Percentiles rank a stretch among this genome's conserved stretches.
phyloP scores from a whole-genome alignment of 1,140 invertebrate species.

The Myzus persicae region DNA sequence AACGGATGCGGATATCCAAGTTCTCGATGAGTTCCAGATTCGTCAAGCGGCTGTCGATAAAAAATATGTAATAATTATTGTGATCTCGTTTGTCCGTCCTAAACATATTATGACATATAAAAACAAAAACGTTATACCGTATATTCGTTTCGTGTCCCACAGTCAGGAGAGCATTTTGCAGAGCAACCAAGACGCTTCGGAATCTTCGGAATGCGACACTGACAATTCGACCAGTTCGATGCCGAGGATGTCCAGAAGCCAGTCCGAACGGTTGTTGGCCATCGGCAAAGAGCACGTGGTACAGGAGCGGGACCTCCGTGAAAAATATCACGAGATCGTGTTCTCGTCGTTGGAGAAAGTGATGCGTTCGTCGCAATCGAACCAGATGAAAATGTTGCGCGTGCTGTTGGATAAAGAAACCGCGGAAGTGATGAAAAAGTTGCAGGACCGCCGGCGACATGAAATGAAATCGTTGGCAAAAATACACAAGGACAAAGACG shows the following conservation, averaged over 20 bases:
- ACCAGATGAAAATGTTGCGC: slow-evolving; percentile 78
- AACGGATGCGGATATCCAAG: slow-evolving; percentile 70
- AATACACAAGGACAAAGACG: slow-evolving; percentile 86
- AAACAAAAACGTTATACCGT: neutral
- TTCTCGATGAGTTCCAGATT: slow-evolving; percentile 78
- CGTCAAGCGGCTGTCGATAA: slow-evolving; percentile 80
- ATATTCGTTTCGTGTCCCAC: neutral
- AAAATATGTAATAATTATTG: slow-evolving; percentile 74
- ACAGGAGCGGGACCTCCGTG: slow-evolving; percentile 80
- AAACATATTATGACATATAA: neutral
- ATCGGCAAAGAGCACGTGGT: slow-evolving; percentile 76
- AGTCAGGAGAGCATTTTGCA: slow-evolving; percentile 38
- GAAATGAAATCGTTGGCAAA: slow-evolving; percentile 85
- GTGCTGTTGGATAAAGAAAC: slow-evolving; percentile 78
- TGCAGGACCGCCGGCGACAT: slow-evolving; percentile 82
- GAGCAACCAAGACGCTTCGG: slow-evolving; percentile 61
- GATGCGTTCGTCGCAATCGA: slow-evolving; percentile 78
- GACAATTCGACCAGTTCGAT: slow-evolving; percentile 65
- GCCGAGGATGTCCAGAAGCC: slow-evolving; percentile 69
- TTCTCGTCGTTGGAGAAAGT: slow-evolving; percentile 80
- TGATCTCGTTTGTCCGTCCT: neutral
- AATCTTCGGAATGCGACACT: slow-evolving; percentile 65
- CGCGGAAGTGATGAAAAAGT: slow-evolving; percentile 81
- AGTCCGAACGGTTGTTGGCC: slow-evolving; percentile 73
- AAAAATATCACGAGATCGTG: slow-evolving; percentile 83